Conservation (phyloP, 1,140 invertebrate genomes). For the Ceratoteleas bidentatus region DNA sequence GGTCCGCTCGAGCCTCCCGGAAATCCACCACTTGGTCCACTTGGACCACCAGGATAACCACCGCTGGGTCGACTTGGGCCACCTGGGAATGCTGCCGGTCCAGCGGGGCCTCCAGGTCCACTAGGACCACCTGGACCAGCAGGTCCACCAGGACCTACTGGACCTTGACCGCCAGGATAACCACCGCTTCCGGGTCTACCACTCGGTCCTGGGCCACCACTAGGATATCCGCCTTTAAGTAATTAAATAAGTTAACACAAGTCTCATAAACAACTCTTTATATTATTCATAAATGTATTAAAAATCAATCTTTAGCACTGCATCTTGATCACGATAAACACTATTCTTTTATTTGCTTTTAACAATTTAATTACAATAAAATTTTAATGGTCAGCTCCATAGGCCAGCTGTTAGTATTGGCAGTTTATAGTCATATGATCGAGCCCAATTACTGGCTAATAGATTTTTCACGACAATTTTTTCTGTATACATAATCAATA, state of each 20-base stretch:
- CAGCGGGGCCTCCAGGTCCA: constrained; percentile 67
- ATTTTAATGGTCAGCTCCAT: no score
- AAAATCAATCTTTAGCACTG: no score
- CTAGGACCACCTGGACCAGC: constrained; percentile 15
- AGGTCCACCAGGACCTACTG: constrained; percentile 54
- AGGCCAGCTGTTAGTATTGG: no score
- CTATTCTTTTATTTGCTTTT: no score
- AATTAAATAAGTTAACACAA: no score
- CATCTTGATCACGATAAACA: no score
- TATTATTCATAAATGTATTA: no score
- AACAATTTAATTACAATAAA: no score
- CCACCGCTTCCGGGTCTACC: constrained; percentile 61
- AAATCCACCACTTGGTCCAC: constrained; percentile 63
- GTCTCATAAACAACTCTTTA: no score
- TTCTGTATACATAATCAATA: not conserved
- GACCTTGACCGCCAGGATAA: constrained; percentile 65
- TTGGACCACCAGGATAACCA: constrained; percentile 58
- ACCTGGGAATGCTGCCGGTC: constrained; percentile 61
- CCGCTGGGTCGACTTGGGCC: constrained; percentile 63
- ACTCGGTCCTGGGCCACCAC: constrained; percentile 46
- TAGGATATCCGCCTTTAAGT: constrained; percentile 24
- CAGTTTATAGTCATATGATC: no score
- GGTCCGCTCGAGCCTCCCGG: constrained; percentile 51
- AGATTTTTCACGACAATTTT: no score
- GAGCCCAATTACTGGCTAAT: no score